These are phyloP conservation scores for Bucco capensis DNA, from an alignment of 2,113 vertebrate species.

Conservation along the genomic window DNA sequence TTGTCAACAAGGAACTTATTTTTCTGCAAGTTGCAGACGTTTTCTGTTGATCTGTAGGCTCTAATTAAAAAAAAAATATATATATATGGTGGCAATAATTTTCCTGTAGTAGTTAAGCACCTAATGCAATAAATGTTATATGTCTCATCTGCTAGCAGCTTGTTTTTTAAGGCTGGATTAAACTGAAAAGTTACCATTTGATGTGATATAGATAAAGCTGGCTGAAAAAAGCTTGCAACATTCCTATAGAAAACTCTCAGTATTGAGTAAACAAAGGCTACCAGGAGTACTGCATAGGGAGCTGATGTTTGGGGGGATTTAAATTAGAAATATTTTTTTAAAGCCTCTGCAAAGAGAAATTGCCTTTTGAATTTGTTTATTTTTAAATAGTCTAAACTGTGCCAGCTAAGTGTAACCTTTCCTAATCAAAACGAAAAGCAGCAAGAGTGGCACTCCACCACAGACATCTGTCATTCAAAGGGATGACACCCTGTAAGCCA, in stretches of 20 bases:
- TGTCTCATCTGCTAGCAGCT: neutral
- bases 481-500: conserved; percentile 73
- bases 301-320: conserved; percentile 21
- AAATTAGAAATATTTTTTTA: neutral
- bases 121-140: too few relatives aligned
- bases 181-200: conserved; percentile 43
- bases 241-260: conserved; percentile 15
- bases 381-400: neutral
- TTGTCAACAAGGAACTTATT: conserved; percentile 43
- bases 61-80: neutral
- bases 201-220: conserved; percentile 16
- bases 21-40: neutral
- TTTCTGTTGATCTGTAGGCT: neutral
- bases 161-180: conserved; percentile 45
- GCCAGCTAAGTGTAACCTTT: conserved; percentile 3
- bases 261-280: conserved; percentile 62
- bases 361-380: neutral
- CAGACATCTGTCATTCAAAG: conserved; percentile 79
- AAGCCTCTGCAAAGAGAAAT: neutral
- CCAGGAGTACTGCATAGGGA: neutral
- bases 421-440: conserved; percentile 64
- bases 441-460: conserved; percentile 61
- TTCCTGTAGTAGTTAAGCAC: neutral
- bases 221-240: conserved; percentile 11
- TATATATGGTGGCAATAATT: neutral